Base-by-base conservation (phyloP, 2,888 invertebrate genomes). In the Dicyrtoma fusca region DNA sequence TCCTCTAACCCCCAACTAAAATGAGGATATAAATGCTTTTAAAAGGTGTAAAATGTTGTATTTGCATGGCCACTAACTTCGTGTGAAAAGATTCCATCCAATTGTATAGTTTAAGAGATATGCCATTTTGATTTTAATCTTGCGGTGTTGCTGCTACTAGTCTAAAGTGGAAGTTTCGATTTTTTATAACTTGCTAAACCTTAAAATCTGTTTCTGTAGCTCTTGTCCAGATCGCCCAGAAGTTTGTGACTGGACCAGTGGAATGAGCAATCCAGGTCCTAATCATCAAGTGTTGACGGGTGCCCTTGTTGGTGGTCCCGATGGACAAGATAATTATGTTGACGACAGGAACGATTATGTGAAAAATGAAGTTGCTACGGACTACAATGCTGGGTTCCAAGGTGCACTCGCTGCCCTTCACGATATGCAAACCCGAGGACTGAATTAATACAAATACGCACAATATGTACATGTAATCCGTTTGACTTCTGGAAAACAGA, bases 351-450 rank as follows among this genome's bases (percentile, higher is more conserved):
- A 86, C 72, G 87, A 87, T 75, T 87, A 85, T 81, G 82, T 86
- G 14, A 86, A 86, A 79, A 87, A 86, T 66, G 87, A 87, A 80
- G 87, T 87, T 0, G 86, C 87, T 11, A 81, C 87, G 19, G 87
- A 87, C 77, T 87, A 85, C 81, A 87, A 87, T 80, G 87, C 86
- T 5, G 87, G 87, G 0, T 87, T 87, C 80, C 87, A 87, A 75
- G 84, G 86, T 13, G 84, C 85, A 0, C 81, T 87, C 1, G 87
- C 86, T 0, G 87, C 85, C 13, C 80, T 87, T 3, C 81, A 42
- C 14, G 8, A 17, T 17, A 25, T 66, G 19, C 4, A 53, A 55
- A 25, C 34, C n/a, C n/a, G n/a, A n/a, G n/a, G n/a, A n/a, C n/a
- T n/a, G n/a, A n/a, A n/a, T n/a, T n/a, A n/a, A n/a, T n/a, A n/a